Evolutionary conservation across 1,140 invertebrate genomes (phyloP).

Genomic region (Chymomyza costata): DNA sequence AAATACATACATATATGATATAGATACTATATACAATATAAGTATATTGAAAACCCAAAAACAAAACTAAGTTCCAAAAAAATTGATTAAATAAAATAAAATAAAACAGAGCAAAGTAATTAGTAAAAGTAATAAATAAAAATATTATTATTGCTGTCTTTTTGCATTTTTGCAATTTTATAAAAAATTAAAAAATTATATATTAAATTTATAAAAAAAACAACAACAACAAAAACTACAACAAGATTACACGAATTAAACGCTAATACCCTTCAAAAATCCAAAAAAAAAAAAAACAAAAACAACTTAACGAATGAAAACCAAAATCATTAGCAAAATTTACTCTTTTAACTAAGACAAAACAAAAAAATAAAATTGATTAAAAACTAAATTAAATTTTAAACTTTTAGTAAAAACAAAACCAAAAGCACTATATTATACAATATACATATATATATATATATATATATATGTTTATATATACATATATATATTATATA

Average conservation of each 20-base stretch:
- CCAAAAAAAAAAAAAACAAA: slow-evolving; percentile 13
- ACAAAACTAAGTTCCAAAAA: slow-evolving; percentile 60
- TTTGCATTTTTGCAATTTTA: slow-evolving; percentile 76
- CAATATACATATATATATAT: slow-evolving; percentile 12
- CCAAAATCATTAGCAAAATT: slow-evolving; percentile 67
- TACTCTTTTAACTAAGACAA: slow-evolving; percentile 72
- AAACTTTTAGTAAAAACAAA: slow-evolving; percentile 62
- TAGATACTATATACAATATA: slow-evolving; percentile 38
- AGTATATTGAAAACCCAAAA: slow-evolving; percentile 45
- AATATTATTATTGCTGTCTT: slow-evolving; percentile 68
- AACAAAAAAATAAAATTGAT: slow-evolving; percentile 33
- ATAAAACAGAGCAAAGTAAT: slow-evolving; percentile 50
- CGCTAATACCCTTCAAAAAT: slow-evolving; percentile 26
- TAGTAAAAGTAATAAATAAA: slow-evolving; percentile 52
- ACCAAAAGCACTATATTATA: slow-evolving; percentile 28
- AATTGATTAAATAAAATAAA: slow-evolving; percentile 26
- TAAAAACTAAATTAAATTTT: slow-evolving; percentile 66
- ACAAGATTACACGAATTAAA: slow-evolving; percentile 18
- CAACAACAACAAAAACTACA: slow-evolving; percentile 20
- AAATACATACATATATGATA: slow-evolving; percentile 48
- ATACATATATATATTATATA: slow-evolving; percentile 26
- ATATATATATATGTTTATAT: slow-evolving; percentile 27
- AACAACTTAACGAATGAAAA: slow-evolving; percentile 14
- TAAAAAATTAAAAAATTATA: slow-evolving; percentile 42
- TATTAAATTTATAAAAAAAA: slow-evolving; percentile 15